phyloP scores from a whole-genome alignment of 2,113 vertebrate genomes.

The Lycocorax pyrrhopterus region DNA sequence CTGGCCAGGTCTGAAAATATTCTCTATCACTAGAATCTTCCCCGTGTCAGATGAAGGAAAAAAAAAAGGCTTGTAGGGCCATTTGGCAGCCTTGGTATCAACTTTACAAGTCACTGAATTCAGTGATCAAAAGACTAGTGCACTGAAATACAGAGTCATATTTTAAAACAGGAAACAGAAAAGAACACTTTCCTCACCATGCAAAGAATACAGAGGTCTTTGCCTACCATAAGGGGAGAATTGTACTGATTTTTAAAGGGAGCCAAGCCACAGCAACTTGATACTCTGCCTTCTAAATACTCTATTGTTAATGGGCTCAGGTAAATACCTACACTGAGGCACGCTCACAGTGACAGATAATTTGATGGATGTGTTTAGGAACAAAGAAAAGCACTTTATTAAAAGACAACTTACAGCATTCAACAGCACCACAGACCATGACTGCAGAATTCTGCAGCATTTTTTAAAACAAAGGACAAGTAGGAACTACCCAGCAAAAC shows the following conservation, averaged over 20 bases:
- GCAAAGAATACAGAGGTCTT: not conserved
- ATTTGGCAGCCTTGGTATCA: not conserved
- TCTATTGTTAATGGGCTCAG: not conserved
- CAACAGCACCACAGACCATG: not conserved
- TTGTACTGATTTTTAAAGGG: not conserved
- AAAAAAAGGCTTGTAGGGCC: not conserved
- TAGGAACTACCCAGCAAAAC: not conserved
- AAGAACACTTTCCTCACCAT: not conserved
- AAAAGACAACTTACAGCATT: not conserved
- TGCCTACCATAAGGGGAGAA: not conserved
- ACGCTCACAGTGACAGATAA: not conserved
- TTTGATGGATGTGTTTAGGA: not conserved
- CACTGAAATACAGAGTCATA: not conserved
- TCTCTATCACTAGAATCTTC: not conserved
- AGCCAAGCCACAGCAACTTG: constrained; percentile 16
- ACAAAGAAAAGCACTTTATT: not conserved
- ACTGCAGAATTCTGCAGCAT: not conserved
- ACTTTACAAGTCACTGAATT: not conserved
- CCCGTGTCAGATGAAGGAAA: not conserved
- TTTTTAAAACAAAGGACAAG: not conserved
- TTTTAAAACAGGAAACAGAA: not conserved
- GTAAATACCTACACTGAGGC: not conserved
- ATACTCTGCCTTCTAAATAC: constrained; percentile 13
- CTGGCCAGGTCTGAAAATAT: not conserved
- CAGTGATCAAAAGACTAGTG: not conserved